These are phyloP conservation scores for Chaitophorus viminalis DNA, from an alignment of 2,888 invertebrate genomes.

Conservation along the genomic window DNA sequence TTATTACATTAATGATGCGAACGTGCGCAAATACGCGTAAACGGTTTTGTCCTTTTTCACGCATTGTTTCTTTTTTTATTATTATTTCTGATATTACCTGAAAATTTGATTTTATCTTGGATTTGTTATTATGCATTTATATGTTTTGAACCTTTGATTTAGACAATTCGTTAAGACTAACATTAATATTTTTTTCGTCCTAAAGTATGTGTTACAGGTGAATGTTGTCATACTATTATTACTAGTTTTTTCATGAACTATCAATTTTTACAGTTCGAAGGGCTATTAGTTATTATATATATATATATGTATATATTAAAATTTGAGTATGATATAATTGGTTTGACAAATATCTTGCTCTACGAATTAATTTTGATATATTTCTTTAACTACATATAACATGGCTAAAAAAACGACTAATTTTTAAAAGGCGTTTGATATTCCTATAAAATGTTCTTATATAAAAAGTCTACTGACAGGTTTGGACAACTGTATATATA, in stretches of 20 bases:
- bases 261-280: too few species aligned
- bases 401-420: too few species aligned
- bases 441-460: not conserved
- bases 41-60: constrained; percentile 32
- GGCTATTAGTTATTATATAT: too few species aligned
- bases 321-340: too few species aligned
- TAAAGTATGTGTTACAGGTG: not conserved
- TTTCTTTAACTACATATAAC: too few species aligned
- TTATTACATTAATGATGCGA: constrained; percentile 6
- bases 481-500: not conserved
- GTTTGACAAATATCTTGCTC: too few species aligned
- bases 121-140: not conserved
- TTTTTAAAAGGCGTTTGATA: too few species aligned
- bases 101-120: not conserved
- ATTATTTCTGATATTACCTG: not conserved
- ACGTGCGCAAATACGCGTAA: constrained; percentile 6
- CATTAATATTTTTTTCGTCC: not conserved
- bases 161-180: not conserved
- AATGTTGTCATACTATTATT: not conserved
- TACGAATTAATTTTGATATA: too few species aligned
- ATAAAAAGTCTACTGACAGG: not conserved
- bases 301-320: too few species aligned
- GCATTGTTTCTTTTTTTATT: not conserved
- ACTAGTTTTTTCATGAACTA: too few species aligned
- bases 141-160: not conserved